Evolutionary conservation across 2,888 invertebrate species (phyloP).

Genomic region (Luperina nickerlii): DNA sequence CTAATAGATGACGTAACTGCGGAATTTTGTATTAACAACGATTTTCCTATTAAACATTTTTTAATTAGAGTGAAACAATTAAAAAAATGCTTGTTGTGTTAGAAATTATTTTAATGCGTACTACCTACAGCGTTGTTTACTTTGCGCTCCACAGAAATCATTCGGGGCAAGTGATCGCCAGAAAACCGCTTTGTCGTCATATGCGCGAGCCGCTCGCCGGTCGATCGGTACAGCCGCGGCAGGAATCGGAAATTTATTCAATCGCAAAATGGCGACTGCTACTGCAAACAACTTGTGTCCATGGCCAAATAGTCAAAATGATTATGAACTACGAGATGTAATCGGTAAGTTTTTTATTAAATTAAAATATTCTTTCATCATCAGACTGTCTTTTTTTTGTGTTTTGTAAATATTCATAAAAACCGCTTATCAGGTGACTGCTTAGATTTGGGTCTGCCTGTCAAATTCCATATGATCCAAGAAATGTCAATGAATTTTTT

Average conservation of each 20-base stretch:
- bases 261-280: conserved; percentile 85
- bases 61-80: neutral
- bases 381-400: neutral
- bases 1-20: conserved; percentile 53
- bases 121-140: neutral
- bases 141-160: conserved; percentile 73
- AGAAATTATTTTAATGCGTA: neutral
- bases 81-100: no score
- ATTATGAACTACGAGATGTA: conserved; percentile 97
- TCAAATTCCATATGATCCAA: conserved; percentile 55
- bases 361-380: neutral
- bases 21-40: neutral
- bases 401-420: conserved; percentile 27
- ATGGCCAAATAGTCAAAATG: conserved; percentile 97
- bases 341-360: conserved; percentile 92
- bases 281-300: conserved; percentile 83
- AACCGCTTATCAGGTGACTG: conserved; percentile 21
- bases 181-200: conserved; percentile 78
- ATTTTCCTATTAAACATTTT: neutral
- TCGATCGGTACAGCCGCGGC: conserved; percentile 77
- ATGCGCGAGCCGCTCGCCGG: conserved; percentile 82
- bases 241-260: conserved; percentile 78
- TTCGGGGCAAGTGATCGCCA: conserved; percentile 78
- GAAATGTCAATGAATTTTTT: conserved; percentile 49
- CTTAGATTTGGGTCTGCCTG: conserved; percentile 31